A percentile compares a stretch with the other conserved stretches of the same genome.
Evolutionary conservation across 2,797 vertebrate species (phyloP).

Genomic region (Pelobates cultripes): DNA sequence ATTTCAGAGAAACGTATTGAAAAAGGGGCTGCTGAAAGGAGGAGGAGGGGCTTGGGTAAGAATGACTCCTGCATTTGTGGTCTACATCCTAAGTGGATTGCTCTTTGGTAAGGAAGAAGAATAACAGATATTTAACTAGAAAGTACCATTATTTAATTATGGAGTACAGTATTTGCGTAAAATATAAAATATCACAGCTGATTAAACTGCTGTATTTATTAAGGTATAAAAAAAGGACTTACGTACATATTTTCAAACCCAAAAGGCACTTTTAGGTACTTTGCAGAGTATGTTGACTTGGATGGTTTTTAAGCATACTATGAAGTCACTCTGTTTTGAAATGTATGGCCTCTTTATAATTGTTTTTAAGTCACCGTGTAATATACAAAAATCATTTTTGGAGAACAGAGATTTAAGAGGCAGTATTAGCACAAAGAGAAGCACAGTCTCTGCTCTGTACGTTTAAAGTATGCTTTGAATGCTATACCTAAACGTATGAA

Average conservation of each 20-base stretch:
- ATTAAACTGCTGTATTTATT: slow-evolving; percentile 24
- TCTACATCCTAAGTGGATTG: slow-evolving; percentile 4
- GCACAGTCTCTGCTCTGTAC: too few species aligned
- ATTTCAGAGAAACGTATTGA: neutral
- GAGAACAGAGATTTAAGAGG: too few species aligned
- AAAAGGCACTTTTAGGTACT: slow-evolving; percentile 38
- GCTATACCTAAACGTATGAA: too few species aligned
- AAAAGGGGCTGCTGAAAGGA: neutral
- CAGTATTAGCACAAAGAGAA: too few species aligned
- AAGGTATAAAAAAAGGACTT: slow-evolving; percentile 33
- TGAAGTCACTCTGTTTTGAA: too few species aligned
- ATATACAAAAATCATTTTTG: too few species aligned
- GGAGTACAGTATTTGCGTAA: slow-evolving; percentile 37
- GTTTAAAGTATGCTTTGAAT: too few species aligned
- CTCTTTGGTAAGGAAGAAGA: slow-evolving; percentile 46
- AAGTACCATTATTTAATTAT: slow-evolving; percentile 45
- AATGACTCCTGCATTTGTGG: neutral
- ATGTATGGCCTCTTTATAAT: too few species aligned
- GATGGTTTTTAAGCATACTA: too few species aligned
- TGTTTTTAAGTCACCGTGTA: too few species aligned
- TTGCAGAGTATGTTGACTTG: neutral
- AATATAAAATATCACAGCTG: slow-evolving; percentile 37
- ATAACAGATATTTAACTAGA: slow-evolving; percentile 12
- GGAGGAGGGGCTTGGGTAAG: neutral
- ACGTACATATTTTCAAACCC: slow-evolving; percentile 13